Evolutionary conservation across 2,888 invertebrate genomes (phyloP).

Genomic region (Dioctria rufipes): DNA sequence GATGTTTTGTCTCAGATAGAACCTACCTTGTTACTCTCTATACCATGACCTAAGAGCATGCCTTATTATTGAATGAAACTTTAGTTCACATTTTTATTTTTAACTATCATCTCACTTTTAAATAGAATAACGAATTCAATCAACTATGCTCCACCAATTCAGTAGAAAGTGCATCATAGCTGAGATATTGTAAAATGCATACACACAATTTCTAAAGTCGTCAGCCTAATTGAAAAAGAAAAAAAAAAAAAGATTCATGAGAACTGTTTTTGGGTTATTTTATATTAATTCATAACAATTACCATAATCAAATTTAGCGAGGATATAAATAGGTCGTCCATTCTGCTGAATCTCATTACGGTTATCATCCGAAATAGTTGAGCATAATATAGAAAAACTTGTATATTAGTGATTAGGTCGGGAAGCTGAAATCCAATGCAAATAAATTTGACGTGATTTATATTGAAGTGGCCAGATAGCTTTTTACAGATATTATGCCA

Average conservation of each 20-base stretch:
- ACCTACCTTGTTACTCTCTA: no score
- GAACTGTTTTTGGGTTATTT: neutral
- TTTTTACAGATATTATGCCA: no score
- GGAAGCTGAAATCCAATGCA: neutral
- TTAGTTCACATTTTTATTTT: no score
- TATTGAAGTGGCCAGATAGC: no score
- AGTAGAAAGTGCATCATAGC: slow-evolving; percentile 32
- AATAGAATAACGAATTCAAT: no score
- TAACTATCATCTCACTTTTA: no score
- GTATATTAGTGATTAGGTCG: slow-evolving; percentile 14
- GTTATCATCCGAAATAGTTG: slow-evolving; percentile 41
- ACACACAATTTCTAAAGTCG: slow-evolving; percentile 23
- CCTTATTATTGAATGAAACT: no score
- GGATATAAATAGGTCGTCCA: slow-evolving; percentile 57
- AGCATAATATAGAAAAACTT: slow-evolving; percentile 22
- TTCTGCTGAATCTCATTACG: slow-evolving; percentile 29
- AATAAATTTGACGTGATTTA: no score
- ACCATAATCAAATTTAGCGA: slow-evolving; percentile 68
- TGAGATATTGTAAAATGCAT: slow-evolving; percentile 34
- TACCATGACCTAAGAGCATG: no score
- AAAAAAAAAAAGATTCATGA: neutral
- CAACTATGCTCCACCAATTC: slow-evolving; percentile 49
- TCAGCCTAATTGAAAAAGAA: slow-evolving; percentile 35
- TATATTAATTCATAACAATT: no score
- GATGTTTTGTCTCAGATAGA: no score